Conservation (phyloP, 2,113 vertebrate species). For the Columba livia region DNA sequence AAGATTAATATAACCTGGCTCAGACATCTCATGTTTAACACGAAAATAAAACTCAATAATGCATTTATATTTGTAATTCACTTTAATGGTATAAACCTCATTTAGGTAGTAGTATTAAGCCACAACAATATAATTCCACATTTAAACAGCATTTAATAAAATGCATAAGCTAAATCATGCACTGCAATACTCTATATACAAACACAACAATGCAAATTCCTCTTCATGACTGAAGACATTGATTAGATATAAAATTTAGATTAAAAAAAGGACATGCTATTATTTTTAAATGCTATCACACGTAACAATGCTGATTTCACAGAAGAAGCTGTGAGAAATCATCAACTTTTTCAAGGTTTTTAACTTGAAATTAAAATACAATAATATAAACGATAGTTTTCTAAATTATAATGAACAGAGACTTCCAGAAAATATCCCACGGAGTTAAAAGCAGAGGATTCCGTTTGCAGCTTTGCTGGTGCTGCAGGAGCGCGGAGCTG, state of each 20-base stretch:
- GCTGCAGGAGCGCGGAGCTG: neutral
- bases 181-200: slow-evolving; percentile 90
- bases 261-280: slow-evolving; percentile 88
- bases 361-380: slow-evolving; percentile 59
- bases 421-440: slow-evolving; percentile 57
- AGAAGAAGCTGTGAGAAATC: slow-evolving; percentile 33
- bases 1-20: neutral
- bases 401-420: slow-evolving; percentile 28
- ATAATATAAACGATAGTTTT: slow-evolving; percentile 25
- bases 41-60: slow-evolving; percentile 1
- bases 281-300: slow-evolving; percentile 68
- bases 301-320: slow-evolving; percentile 58
- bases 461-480: slow-evolving; percentile 2
- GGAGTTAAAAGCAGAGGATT: slow-evolving; percentile 36
- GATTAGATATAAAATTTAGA: slow-evolving; percentile 84
- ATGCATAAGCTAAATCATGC: slow-evolving; percentile 93
- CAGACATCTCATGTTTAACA: neutral
- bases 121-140: slow-evolving; percentile 85
- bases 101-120: slow-evolving; percentile 81
- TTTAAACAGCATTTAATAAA: slow-evolving; percentile 91
- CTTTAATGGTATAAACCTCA: slow-evolving; percentile 84
- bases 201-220: slow-evolving; percentile 86
- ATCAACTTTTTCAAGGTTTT: slow-evolving; percentile 54
- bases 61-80: slow-evolving; percentile 52
- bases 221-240: slow-evolving; percentile 79